Percentiles rank a stretch among this genome's conserved stretches.
These are phyloP conservation scores for Neodiprion virginianus DNA, from an alignment of 1,140 invertebrate genomes.

Conservation along the genomic window DNA sequence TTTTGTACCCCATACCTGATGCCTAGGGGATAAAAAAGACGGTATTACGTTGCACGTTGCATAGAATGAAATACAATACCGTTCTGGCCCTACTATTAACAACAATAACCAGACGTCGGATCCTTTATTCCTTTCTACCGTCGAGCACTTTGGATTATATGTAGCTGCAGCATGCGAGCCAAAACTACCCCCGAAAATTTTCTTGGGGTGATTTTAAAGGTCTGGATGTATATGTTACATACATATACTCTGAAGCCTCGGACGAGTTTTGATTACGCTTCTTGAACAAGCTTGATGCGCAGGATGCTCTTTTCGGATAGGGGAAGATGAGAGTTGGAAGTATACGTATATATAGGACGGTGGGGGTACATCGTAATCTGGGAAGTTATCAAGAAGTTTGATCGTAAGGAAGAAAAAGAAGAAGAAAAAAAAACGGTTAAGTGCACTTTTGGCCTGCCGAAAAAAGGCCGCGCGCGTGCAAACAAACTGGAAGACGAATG, in stretches of 20 bases:
- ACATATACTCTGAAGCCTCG: too few species aligned
- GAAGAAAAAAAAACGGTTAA: background rate
- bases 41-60: background rate
- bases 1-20: too few species aligned
- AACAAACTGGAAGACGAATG: conserved; percentile 30
- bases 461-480: conserved; percentile 29
- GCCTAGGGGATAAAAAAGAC: background rate
- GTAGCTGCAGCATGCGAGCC: too few species aligned
- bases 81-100: background rate
- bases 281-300: too few species aligned
- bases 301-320: background rate
- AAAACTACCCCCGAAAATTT: too few species aligned
- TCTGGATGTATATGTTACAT: too few species aligned
- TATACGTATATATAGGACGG: background rate
- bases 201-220: too few species aligned
- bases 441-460: conserved; percentile 17
- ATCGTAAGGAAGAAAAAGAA: background rate
- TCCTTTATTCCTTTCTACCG: background rate
- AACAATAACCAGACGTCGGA: background rate
- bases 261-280: too few species aligned
- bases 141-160: background rate
- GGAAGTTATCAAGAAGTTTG: conserved; percentile 4
- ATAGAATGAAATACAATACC: conserved; percentile 2
- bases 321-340: background rate
- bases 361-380: background rate